These are phyloP conservation scores for Progne subis DNA, from an alignment of 2,113 vertebrate genomes.

Conservation along the genomic window DNA sequence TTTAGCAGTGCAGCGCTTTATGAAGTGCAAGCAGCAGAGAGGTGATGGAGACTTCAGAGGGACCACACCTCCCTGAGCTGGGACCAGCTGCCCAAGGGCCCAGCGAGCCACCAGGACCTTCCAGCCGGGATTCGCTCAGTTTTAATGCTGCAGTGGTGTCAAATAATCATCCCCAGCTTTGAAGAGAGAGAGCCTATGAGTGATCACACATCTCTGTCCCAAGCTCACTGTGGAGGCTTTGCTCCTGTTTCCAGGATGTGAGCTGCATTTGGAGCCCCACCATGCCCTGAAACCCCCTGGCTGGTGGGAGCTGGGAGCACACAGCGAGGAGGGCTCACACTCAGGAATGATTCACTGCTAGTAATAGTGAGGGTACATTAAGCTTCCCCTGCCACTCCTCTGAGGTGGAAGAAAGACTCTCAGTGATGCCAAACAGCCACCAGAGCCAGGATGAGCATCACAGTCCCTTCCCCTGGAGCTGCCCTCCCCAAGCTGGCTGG, in stretches of 20 bases:
- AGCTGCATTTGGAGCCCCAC: not conserved
- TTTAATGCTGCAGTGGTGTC: not conserved
- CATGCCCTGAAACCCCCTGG: not conserved
- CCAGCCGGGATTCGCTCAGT: accelerated
- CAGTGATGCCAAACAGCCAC: not conserved
- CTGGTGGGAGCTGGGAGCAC: not conserved
- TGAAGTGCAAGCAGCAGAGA: not conserved
- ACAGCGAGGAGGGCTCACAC: accelerated
- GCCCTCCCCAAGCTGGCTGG: accelerated
- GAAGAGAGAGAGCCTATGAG: not conserved
- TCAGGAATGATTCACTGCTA: not conserved
- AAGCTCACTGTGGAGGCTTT: not conserved
- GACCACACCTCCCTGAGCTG: not conserved
- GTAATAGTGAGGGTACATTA: not conserved
- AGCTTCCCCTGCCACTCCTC: not conserved
- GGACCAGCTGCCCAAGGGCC: not conserved
- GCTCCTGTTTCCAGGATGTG: accelerated
- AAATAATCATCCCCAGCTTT: not conserved
- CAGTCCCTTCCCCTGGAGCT: not conserved
- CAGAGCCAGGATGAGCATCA: not conserved
- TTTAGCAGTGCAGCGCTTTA: not conserved
- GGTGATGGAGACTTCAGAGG: not conserved
- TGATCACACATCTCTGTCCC: accelerated
- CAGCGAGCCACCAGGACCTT: not conserved
- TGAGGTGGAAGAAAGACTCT: not conserved